These are phyloP conservation scores for Genyomyrus donnyi DNA, from an alignment of 2,113 vertebrate species.

Conservation along the genomic window DNA sequence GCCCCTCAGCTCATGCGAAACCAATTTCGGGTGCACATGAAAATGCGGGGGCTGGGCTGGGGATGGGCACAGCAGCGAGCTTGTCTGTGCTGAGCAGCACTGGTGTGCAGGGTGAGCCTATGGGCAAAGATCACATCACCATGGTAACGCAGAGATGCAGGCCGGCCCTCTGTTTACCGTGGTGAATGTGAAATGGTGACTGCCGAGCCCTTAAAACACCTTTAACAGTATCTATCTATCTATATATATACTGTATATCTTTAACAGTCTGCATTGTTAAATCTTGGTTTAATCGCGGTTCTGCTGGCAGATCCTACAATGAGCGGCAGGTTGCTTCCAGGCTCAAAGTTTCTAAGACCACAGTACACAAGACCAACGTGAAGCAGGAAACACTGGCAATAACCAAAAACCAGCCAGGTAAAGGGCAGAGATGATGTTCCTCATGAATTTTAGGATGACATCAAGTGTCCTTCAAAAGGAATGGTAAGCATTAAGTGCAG, in stretches of 20 bases:
- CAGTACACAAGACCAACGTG: neutral
- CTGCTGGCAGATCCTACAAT: neutral
- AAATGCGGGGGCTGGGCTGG: slow-evolving; percentile 34
- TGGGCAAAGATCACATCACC: neutral
- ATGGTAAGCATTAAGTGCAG: too few relatives aligned
- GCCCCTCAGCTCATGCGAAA: slow-evolving; percentile 60
- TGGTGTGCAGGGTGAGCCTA: neutral
- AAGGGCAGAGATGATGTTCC: neutral
- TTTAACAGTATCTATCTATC: neutral
- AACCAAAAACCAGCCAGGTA: neutral
- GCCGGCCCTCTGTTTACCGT: neutral
- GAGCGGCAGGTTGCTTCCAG: neutral
- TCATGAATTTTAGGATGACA: neutral
- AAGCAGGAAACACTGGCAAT: neutral
- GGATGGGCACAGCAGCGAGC: slow-evolving; percentile 32
- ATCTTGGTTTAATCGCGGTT: neutral
- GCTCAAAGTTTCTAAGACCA: neutral
- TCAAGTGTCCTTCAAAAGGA: neutral
- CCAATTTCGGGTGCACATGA: slow-evolving; percentile 53
- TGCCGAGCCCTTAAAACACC: neutral
- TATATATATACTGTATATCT: too few relatives aligned
- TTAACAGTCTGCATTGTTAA: neutral
- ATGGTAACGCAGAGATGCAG: neutral
- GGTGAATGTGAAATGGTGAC: neutral
- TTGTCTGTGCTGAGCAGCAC: slow-evolving; percentile 8